These are phyloP conservation scores for Drosophila varians DNA, from an alignment of 1,140 invertebrate species.

Conservation along the genomic window DNA sequence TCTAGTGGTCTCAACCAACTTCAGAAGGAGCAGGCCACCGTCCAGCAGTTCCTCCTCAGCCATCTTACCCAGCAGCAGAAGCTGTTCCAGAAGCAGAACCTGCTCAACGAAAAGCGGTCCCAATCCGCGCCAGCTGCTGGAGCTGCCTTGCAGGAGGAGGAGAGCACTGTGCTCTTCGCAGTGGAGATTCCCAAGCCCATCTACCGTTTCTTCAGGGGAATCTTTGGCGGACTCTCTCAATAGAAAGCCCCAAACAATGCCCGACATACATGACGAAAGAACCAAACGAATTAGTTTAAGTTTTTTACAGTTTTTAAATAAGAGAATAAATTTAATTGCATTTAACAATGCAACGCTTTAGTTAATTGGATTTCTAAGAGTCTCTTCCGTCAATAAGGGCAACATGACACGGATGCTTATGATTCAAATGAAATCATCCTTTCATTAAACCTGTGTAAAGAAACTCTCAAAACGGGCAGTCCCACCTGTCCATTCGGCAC, in stretches of 20 bases:
- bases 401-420: background rate
- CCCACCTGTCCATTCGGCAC: constrained; percentile 4
- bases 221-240: constrained; percentile 61
- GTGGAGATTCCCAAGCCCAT: constrained; percentile 70
- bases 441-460: background rate
- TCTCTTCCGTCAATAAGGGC: background rate
- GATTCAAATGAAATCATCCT: background rate
- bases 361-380: background rate
- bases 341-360: background rate
- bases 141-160: constrained; percentile 26
- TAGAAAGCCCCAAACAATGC: background rate
- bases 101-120: constrained; percentile 31
- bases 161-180: constrained; percentile 58
- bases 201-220: constrained; percentile 65
- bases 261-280: background rate
- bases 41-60: constrained; percentile 24
- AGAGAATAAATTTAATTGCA: constrained; percentile 22
- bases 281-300: background rate
- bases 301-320: constrained; percentile 2
- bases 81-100: constrained; percentile 23
- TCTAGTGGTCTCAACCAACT: constrained; percentile 10
- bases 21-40: constrained; percentile 21
- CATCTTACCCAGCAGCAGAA: constrained; percentile 16
- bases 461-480: background rate
- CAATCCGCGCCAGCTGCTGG: constrained; percentile 4